Base-by-base conservation (phyloP, 1,140 invertebrate species). In the Chironomus striatipennis region DNA sequence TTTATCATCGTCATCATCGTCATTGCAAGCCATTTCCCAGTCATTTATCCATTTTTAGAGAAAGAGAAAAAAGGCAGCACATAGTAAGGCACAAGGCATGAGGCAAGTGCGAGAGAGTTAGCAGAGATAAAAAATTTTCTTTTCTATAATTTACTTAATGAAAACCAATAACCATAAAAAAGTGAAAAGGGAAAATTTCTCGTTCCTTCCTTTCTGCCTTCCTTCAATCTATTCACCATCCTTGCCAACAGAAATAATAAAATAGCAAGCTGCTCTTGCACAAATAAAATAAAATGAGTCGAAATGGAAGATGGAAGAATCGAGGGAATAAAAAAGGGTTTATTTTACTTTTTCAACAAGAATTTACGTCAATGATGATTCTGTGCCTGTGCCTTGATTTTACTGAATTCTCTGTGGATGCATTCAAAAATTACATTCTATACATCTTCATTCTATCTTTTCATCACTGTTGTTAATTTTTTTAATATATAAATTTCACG, bases 91-190 rank as follows among this genome's bases (percentile, higher is more conserved):
- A 57, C 12, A n/a, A n/a, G 12, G 12, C 24, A 34, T 5, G 2
- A 43, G 43, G 15, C 2, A 47, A 47, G 43, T 47, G 8, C 2
- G 43, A 47, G 43, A 57, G 47, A 57, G 47, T 34, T 34, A 34
- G 24, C 24, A 57, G 15, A 57, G 47, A 57, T 57, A 57, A 70
- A 70, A 67, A 70, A 70, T 18, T 18, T 70, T 70, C 65, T 70
- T 34, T 70, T 70, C 65, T 70, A 18, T 70, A 70, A 70, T 70
- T 70, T 70, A 70, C 65, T 70, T 70, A 70, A 70, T 70, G 65
- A 70, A 70, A 70, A 70, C 65, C 65, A 70, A 70, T 70, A 70
- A 70, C 65, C 65, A 70, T 70, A 70, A 70, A 70, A 70, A 70
- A 17, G 9, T 15, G 18, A 70, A 70, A 70, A 18, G 65, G 20